phyloP scores from a whole-genome alignment of 2,888 invertebrate species.

The Mythimna pallens region DNA sequence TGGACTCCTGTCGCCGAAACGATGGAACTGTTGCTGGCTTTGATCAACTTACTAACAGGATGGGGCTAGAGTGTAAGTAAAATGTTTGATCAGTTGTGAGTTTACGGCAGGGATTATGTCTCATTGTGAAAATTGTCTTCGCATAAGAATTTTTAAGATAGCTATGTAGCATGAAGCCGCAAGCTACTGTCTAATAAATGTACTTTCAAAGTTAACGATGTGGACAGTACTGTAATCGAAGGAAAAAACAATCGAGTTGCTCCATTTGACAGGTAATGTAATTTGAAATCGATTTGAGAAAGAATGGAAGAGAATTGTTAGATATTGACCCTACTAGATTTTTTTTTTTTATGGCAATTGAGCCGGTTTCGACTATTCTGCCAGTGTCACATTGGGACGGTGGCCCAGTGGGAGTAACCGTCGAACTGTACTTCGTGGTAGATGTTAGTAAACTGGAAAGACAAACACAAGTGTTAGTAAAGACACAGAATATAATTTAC shows the following conservation, averaged over 20 bases:
- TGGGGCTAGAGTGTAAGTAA: slow-evolving; percentile 94
- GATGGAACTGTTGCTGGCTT: slow-evolving; percentile 91
- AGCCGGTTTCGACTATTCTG: no score
- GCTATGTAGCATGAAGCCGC: background rate
- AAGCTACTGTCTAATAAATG: background rate
- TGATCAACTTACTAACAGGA: slow-evolving; percentile 94
- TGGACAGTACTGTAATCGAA: slow-evolving; percentile 2
- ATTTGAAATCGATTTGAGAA: slow-evolving; percentile 21
- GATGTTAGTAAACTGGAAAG: no score
- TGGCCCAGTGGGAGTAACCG: no score
- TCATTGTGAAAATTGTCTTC: background rate
- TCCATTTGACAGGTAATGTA: background rate
- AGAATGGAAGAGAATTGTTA: slow-evolving; percentile 20
- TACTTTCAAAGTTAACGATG: slow-evolving; percentile 4
- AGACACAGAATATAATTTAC: no score
- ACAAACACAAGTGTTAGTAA: no score
- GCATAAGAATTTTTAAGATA: background rate
- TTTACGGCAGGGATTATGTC: background rate
- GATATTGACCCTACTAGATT: slow-evolving; percentile 29
- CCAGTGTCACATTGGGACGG: no score
- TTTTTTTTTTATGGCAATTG: no score
- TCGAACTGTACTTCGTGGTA: no score
- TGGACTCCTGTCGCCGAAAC: slow-evolving; percentile 89
- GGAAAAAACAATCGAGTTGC: background rate
- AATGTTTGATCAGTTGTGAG: background rate